Conservation (phyloP, 2,888 invertebrate species). For the Chaetogeoica ovagalla region DNA sequence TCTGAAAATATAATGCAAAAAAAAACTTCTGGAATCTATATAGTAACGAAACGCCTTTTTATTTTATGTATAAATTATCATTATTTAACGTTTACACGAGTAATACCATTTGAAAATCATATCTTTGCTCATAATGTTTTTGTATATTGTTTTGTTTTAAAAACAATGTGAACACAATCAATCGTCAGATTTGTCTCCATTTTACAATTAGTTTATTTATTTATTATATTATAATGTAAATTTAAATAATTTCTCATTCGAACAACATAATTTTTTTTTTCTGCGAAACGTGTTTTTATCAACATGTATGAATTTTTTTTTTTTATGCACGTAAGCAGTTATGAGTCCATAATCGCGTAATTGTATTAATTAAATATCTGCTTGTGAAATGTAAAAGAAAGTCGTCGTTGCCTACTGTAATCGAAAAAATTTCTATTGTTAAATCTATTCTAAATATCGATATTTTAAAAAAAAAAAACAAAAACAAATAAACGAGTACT, state of each 20-base stretch:
- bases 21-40: not conserved
- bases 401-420: conserved; percentile 18
- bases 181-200: conserved; percentile 20
- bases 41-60: conserved; percentile 4
- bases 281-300: not conserved
- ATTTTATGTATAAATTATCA: conserved; percentile 1
- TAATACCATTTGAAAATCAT: conserved; percentile 28
- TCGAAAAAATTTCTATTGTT: conserved; percentile 30
- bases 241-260: conserved; percentile 3
- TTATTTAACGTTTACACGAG: conserved; percentile 2
- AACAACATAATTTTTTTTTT: not conserved
- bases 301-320: not conserved
- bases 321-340: not conserved
- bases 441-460: conserved; percentile 20
- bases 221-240: conserved; percentile 19
- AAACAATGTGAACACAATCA: conserved; percentile 24
- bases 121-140: conserved; percentile 36
- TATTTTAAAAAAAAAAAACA: conserved; percentile 7
- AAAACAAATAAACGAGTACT: conserved; percentile 31
- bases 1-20: not conserved
- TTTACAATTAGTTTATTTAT: conserved; percentile 21
- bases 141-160: conserved; percentile 50
- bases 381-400: conserved; percentile 30
- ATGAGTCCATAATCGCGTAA: conserved; percentile 7
- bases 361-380: conserved; percentile 12